phyloP scores from a whole-genome alignment of 2,888 invertebrate species.

The Candidula unifasciata region DNA sequence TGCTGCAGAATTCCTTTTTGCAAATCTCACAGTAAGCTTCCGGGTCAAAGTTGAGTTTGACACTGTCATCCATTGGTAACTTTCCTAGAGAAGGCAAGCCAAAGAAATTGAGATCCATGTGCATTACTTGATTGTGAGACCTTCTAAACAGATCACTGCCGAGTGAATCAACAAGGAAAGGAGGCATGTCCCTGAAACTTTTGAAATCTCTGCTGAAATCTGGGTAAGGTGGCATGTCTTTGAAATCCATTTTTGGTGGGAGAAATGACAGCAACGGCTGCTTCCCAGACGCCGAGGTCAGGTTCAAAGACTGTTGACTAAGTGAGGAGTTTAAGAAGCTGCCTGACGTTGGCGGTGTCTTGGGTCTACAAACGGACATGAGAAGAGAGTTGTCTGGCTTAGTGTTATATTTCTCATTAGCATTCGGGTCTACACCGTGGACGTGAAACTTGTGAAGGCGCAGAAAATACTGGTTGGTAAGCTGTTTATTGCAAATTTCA shows the following conservation, averaged over 20 bases:
- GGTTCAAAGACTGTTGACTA: slow-evolving; percentile 35
- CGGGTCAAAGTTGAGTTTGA: slow-evolving; percentile 77
- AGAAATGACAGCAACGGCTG: slow-evolving; percentile 44
- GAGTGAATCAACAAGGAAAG: slow-evolving; percentile 55
- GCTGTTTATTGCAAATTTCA: slow-evolving; percentile 97
- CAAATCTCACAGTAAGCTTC: slow-evolving; percentile 83
- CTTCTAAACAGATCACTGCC: slow-evolving; percentile 55
- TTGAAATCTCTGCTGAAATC: slow-evolving; percentile 51
- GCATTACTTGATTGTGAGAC: slow-evolving; percentile 53
- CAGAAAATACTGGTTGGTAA: slow-evolving; percentile 99
- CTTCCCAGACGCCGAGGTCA: slow-evolving; percentile 28
- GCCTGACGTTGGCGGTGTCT: slow-evolving; percentile 44
- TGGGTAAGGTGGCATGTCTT: slow-evolving; percentile 45
- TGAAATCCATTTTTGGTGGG: slow-evolving; percentile 52
- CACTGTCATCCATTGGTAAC: slow-evolving; percentile 68
- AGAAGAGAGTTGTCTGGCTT: slow-evolving; percentile 10
- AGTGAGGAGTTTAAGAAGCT: slow-evolving; percentile 33
- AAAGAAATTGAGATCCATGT: slow-evolving; percentile 53
- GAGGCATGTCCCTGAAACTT: slow-evolving; percentile 52
- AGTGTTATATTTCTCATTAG: slow-evolving; percentile 41
- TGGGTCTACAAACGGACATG: slow-evolving; percentile 35
- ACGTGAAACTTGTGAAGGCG: slow-evolving; percentile 99
- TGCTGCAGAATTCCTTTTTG: slow-evolving; percentile 98
- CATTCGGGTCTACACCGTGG: slow-evolving; percentile 81
- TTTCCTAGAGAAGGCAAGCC: slow-evolving; percentile 51